phyloP scores from a whole-genome alignment of 2,888 invertebrate species.

The Cephus sareptanus region DNA sequence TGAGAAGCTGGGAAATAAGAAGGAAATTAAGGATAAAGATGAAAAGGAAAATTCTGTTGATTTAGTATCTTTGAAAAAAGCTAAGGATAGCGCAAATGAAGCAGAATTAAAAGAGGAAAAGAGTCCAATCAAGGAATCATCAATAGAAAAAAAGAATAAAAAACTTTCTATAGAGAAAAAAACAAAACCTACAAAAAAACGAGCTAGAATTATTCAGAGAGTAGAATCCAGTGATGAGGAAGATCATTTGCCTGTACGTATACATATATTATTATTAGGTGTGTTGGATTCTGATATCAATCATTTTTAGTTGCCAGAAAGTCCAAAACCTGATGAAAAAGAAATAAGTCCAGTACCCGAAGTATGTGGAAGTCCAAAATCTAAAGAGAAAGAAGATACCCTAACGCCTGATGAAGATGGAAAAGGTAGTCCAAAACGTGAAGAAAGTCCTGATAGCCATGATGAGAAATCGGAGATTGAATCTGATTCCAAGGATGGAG shows the following conservation, averaged over 20 bases:
- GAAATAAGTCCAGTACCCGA: conserved; percentile 31
- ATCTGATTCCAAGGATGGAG: conserved; percentile 18
- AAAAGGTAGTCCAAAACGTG: conserved; percentile 14
- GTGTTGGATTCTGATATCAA: neutral
- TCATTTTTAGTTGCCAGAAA: conserved; percentile 18
- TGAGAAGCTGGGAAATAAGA: conserved; percentile 7
- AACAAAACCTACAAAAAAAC: conserved; percentile 37
- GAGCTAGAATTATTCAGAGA: conserved; percentile 38
- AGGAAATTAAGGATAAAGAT: conserved; percentile 20
- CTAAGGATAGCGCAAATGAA: conserved; percentile 6
- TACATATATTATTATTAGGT: neutral
- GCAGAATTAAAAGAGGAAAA: conserved; percentile 14
- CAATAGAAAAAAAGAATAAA: conserved; percentile 32
- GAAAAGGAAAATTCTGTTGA: conserved; percentile 7
- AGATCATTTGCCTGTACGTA: conserved; percentile 41
- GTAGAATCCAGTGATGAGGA: conserved; percentile 62
- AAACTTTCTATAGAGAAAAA: conserved; percentile 25
- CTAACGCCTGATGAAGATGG: neutral
- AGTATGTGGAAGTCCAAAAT: conserved; percentile 17
- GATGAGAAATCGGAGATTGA: conserved; percentile 25
- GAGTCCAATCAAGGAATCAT: conserved; percentile 23
- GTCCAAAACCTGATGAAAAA: conserved; percentile 26
- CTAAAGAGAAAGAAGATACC: conserved; percentile 19
- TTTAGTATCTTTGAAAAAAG: neutral
- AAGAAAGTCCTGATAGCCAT: conserved; percentile 18